Base-by-base conservation (phyloP, 1,140 invertebrate genomes). In the Leptopilina boulardi region DNA sequence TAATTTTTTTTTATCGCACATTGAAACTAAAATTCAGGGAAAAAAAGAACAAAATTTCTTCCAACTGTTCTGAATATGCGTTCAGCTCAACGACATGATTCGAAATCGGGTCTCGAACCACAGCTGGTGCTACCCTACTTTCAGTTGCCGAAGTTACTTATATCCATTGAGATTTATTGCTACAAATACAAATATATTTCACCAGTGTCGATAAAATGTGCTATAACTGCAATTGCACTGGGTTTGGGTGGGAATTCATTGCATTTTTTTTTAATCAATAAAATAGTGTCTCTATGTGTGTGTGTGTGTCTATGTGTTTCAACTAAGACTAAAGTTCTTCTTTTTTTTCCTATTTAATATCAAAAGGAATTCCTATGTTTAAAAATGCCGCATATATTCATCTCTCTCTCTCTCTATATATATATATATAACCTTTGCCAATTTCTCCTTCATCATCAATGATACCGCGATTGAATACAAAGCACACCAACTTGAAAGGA, bases 111-210 rank as follows among this genome's bases (percentile, higher is more conserved):
- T 66, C 59, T 66, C 59, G 23, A 66, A 30, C 26, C 59, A 66
- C 59, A 66, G 59, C 59, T 66, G 59, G 59, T 66, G 59, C 59
- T 66, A 66, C 59, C 59, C 59, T 66, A 66, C 59, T 66, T 66
- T 66, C 59, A 66, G 59, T 66, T 66, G 26, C 59, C 59, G 13
- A 66, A 30, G 59, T 66, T 66, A 59, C 59, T 66, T 30, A 26
- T 66, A 66, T 66, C 59, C 23, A 66, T 66, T 66, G 23, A 66
- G 59, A 66, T 66, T 66, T 66, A 66, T 30, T 66, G 13, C 59
- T 30, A 66, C 59, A 66, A 66, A 66, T 66, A 66, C 23, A 66
- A 26, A n/a, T 30, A n/a, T 34, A n/a, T 34, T 51, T 51, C 47
- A 66, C 9, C 21, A 66, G 59, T 66, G 26, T 66, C 59, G 59